Percentiles rank a stretch among this genome's conserved stretches.
These are phyloP conservation scores for Gymnothorax reevesii DNA, from an alignment of 2,797 vertebrate species.

Conservation along the genomic window DNA sequence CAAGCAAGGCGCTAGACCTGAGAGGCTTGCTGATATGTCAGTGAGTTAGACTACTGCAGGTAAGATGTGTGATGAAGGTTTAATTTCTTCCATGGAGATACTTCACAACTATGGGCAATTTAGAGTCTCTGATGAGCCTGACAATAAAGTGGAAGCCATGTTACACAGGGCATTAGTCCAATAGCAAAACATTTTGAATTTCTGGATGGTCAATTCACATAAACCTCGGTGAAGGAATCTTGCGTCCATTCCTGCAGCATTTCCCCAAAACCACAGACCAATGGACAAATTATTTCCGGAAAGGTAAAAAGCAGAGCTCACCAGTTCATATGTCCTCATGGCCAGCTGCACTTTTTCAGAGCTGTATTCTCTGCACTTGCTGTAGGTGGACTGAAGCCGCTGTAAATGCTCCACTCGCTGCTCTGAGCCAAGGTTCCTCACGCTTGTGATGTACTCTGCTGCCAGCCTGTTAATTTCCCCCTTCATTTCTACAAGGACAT, in stretches of 20 bases:
- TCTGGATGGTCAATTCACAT: not conserved
- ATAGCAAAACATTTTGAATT: not conserved
- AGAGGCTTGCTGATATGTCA: not conserved
- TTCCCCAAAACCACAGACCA: not conserved
- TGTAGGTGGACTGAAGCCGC: conserved; percentile 91
- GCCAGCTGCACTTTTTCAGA: conserved; percentile 98
- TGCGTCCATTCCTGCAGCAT: not conserved
- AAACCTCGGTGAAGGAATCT: not conserved
- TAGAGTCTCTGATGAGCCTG: not conserved
- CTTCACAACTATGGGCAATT: no score
- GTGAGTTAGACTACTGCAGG: no score
- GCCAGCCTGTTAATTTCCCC: conserved; percentile 91
- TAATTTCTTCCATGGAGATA: no score
- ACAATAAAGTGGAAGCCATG: not conserved
- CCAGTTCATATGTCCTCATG: conserved; percentile 99
- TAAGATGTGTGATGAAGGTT: no score
- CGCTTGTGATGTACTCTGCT: conserved; percentile 85
- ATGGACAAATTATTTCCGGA: not conserved
- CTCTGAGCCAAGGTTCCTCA: conserved; percentile 81
- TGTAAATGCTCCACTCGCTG: conserved; percentile 90
- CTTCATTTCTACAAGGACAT: conserved; percentile 85
- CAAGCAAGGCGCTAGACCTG: not conserved
- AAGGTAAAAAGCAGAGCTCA: conserved; percentile 60
- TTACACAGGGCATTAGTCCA: not conserved
- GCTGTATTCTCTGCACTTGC: conserved; percentile 93